These are phyloP conservation scores for Pelagia noctiluca DNA, from an alignment of 30 jellyfish, hydroid and myxozoan genomes.

Conservation along the genomic window DNA sequence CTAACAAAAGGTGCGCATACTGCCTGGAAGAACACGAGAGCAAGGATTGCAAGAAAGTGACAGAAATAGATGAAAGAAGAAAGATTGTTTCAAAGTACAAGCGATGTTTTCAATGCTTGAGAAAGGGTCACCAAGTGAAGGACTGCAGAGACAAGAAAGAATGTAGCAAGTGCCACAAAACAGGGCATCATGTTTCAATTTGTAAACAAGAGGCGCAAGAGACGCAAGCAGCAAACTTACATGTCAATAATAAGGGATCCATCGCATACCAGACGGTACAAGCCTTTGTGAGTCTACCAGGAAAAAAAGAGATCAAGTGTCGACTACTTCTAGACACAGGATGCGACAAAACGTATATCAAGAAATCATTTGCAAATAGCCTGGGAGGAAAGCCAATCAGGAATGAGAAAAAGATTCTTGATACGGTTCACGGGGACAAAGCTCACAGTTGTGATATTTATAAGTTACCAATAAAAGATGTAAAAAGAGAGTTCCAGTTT, in stretches of 20 bases:
- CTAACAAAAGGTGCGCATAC: background rate
- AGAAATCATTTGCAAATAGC: background rate
- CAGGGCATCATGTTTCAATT: background rate
- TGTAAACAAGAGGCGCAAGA: too few relatives aligned
- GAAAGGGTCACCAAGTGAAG: too few relatives aligned
- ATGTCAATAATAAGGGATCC: background rate
- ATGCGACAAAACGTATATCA: background rate
- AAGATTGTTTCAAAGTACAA: too few relatives aligned
- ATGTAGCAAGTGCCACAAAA: background rate
- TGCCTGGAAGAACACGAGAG: too few relatives aligned
- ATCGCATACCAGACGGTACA: background rate
- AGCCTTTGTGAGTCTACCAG: background rate
- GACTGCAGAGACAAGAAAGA: too few relatives aligned
- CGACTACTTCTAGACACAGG: background rate
- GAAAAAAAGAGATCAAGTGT: background rate
- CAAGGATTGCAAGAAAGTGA: background rate
- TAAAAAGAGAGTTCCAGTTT: background rate
- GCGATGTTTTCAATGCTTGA: too few relatives aligned
- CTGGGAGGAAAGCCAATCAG: background rate
- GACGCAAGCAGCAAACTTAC: background rate
- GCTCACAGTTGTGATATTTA: background rate
- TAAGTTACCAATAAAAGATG: background rate
- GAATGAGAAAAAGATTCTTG: background rate
- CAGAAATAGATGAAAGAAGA: background rate
- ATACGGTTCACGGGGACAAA: background rate